Percentiles rank a stretch among this genome's conserved stretches.
Conservation (phyloP, 92 coral and sea anemone genomes). For the Actinostola sp. region DNA sequence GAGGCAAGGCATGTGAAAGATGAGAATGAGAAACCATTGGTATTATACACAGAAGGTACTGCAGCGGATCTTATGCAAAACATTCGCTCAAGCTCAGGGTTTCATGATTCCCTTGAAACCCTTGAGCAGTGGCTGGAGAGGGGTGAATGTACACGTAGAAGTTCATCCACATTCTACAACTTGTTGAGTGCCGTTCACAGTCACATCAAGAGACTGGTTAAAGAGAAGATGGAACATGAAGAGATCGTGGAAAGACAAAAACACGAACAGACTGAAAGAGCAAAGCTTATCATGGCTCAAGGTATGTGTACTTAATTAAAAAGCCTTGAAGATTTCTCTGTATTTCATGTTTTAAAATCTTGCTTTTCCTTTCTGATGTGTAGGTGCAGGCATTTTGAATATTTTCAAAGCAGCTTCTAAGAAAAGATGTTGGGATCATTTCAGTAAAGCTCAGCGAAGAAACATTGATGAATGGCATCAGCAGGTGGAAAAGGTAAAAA, state of each 20-base stretch:
- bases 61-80: slow-evolving; percentile 59
- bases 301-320: slow-evolving; percentile 52
- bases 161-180: slow-evolving; percentile 67
- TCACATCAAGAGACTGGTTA: slow-evolving; percentile 67
- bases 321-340: slow-evolving; percentile 2
- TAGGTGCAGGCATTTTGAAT: slow-evolving; percentile 68
- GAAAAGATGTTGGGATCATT: slow-evolving; percentile 86
- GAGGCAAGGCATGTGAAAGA: slow-evolving; percentile 47
- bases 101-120: slow-evolving; percentile 47
- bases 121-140: slow-evolving; percentile 77
- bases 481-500: slow-evolving; percentile 62
- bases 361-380: background rate
- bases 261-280: slow-evolving; percentile 53
- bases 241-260: slow-evolving; percentile 73
- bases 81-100: slow-evolving; percentile 53
- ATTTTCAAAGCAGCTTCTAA: slow-evolving; percentile 88
- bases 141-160: slow-evolving; percentile 78
- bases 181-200: slow-evolving; percentile 65
- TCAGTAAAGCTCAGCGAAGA: slow-evolving; percentile 83
- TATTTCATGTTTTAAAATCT: background rate
- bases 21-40: slow-evolving; percentile 15
- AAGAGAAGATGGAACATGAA: slow-evolving; percentile 80
- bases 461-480: slow-evolving; percentile 75
- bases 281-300: slow-evolving; percentile 65
- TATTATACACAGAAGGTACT: slow-evolving; percentile 25